Percentiles rank a stretch among this genome's conserved stretches.
These are phyloP conservation scores for Leptinotarsa haldemani DNA, from an alignment of 2,888 invertebrate genomes.

Conservation along the genomic window DNA sequence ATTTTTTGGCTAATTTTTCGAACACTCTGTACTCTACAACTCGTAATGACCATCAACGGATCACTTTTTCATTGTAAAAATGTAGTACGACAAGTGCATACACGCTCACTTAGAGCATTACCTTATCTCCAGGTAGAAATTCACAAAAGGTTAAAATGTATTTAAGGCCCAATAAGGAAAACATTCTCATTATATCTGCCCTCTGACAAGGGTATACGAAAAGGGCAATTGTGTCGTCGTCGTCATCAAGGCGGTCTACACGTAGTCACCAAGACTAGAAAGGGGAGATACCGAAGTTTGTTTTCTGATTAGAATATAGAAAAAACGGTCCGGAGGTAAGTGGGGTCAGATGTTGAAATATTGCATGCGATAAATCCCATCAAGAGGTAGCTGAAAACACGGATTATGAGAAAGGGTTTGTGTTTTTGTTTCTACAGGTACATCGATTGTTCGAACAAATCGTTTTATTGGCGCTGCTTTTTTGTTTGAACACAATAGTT, in stretches of 20 bases:
- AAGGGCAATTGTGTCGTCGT: constrained; percentile 35
- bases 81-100: constrained; percentile 40
- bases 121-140: constrained; percentile 44
- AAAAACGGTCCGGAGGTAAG: constrained; percentile 5
- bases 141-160: constrained; percentile 40
- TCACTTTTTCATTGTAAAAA: constrained; percentile 34
- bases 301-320: constrained; percentile 21
- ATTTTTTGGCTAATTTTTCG: background rate
- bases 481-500: background rate
- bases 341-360: constrained; percentile 19
- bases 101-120: constrained; percentile 27
- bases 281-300: constrained; percentile 28
- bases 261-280: constrained; percentile 15
- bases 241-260: constrained; percentile 25
- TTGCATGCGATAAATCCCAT: constrained; percentile 10
- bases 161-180: constrained; percentile 39
- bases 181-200: constrained; percentile 40
- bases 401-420: constrained; percentile 4
- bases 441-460: background rate
- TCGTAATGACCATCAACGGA: constrained; percentile 32
- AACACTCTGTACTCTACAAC: background rate
- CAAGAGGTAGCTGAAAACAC: constrained; percentile 4
- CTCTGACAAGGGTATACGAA: constrained; percentile 41
- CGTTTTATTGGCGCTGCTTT: background rate
- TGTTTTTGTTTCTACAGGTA: constrained; percentile 9